These are phyloP conservation scores for Echeneis naucrates DNA, from an alignment of 2,797 vertebrate genomes.

Conservation along the genomic window DNA sequence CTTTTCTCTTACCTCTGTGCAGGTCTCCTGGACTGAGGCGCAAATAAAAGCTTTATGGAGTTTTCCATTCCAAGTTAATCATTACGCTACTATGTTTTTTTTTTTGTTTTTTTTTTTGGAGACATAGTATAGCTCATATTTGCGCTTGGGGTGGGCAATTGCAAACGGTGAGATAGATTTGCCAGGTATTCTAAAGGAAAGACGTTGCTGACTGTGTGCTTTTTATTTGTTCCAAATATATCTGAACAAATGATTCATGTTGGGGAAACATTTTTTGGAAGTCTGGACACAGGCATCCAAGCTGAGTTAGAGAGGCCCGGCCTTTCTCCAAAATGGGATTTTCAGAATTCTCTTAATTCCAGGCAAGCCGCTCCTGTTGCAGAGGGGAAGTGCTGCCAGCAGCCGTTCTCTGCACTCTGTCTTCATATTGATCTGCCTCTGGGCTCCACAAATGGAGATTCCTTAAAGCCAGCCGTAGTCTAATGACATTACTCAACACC, in stretches of 20 bases:
- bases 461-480: conserved; percentile 65
- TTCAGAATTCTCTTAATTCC: conserved; percentile 70
- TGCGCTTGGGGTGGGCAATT: conserved; percentile 25
- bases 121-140: conserved; percentile 38
- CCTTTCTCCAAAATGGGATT: conserved; percentile 57
- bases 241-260: conserved; percentile 12
- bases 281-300: conserved; percentile 10
- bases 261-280: background rate
- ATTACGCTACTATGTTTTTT: conserved; percentile 30
- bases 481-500: conserved; percentile 68
- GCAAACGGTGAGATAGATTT: conserved; percentile 7
- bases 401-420: conserved; percentile 49
- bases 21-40: background rate
- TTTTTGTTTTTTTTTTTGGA: no score
- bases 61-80: conserved; percentile 32
- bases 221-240: conserved; percentile 10
- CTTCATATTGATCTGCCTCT: conserved; percentile 64
- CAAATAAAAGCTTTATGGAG: background rate
- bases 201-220: conserved; percentile 3
- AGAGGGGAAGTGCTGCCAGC: conserved; percentile 60
- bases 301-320: conserved; percentile 18
- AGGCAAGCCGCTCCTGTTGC: conserved; percentile 48
- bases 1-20: conserved; percentile 26
- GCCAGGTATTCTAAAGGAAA: conserved; percentile 14
- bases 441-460: conserved; percentile 66